phyloP scores from a whole-genome alignment of 2,113 vertebrate species.

The Sterrhoptilus dennistouni region DNA sequence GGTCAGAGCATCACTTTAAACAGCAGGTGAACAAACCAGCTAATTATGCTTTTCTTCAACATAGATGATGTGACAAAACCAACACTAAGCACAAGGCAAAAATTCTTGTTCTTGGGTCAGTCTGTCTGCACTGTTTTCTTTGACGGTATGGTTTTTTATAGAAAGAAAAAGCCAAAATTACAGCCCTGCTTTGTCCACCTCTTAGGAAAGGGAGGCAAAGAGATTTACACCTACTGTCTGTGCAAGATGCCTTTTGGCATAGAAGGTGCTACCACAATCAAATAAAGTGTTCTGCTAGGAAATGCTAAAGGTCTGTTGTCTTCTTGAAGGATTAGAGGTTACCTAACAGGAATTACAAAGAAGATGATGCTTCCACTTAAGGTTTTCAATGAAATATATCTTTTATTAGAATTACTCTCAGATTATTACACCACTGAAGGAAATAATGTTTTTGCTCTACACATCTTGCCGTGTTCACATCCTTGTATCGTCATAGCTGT shows the following conservation, averaged over 20 bases:
- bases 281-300: neutral
- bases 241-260: neutral
- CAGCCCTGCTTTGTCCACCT: neutral
- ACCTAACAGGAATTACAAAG: neutral
- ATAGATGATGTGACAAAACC: neutral
- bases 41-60: neutral
- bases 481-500: neutral
- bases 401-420: neutral
- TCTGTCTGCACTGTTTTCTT: neutral
- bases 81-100: neutral
- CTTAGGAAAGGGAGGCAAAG: neutral
- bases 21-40: neutral
- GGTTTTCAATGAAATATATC: neutral
- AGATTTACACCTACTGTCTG: neutral
- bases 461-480: neutral
- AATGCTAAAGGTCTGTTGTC: neutral
- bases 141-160: neutral
- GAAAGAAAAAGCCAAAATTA: neutral
- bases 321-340: neutral
- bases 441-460: neutral
- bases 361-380: neutral
- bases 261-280: neutral
- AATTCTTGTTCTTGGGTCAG: neutral
- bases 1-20: neutral
- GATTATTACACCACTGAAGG: neutral